Percentiles rank a stretch among this genome's conserved stretches.
Evolutionary conservation across 2,113 vertebrate species (phyloP).

Genomic region (Microcebus murinus): DNA sequence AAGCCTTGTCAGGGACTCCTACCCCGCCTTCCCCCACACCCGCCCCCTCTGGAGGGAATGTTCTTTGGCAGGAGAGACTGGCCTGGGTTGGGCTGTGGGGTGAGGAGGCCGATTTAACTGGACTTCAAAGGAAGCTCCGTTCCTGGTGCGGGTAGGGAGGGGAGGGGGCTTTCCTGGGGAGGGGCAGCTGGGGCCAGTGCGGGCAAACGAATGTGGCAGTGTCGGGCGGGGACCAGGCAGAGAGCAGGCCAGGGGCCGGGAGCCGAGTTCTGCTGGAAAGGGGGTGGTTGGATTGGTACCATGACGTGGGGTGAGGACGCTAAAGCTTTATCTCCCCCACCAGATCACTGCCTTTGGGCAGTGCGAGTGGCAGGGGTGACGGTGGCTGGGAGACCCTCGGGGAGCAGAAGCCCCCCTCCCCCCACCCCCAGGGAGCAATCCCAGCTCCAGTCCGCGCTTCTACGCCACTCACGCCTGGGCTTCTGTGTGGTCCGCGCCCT

Average conservation of each 20-base stretch:
- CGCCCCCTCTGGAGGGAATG: not conserved
- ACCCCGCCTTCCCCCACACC: not conserved
- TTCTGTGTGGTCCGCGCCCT: not conserved
- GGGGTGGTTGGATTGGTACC: not conserved
- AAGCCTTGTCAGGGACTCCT: not conserved
- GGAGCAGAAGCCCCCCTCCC: accelerated
- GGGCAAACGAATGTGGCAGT: not conserved
- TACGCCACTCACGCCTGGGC: not conserved
- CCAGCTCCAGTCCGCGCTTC: too few species aligned
- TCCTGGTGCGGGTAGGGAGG: not conserved
- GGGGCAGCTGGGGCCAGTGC: accelerated
- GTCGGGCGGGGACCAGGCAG: accelerated
- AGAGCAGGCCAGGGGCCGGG: not conserved
- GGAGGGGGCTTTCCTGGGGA: not conserved
- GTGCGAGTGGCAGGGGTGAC: not conserved
- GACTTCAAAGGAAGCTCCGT: not conserved
- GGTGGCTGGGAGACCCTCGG: accelerated
- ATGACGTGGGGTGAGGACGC: not conserved
- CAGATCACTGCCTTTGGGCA: not conserved
- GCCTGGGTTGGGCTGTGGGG: not conserved
- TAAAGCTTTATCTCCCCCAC: not conserved
- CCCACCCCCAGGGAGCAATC: too few species aligned
- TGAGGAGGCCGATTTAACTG: not conserved
- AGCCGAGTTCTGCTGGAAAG: not conserved
- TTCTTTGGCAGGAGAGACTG: not conserved